Evolutionary conservation across 2,797 vertebrate species (phyloP), one percentile per base, ranked within the genome.

Genomic region (Acropternis orthonyx): DNA sequence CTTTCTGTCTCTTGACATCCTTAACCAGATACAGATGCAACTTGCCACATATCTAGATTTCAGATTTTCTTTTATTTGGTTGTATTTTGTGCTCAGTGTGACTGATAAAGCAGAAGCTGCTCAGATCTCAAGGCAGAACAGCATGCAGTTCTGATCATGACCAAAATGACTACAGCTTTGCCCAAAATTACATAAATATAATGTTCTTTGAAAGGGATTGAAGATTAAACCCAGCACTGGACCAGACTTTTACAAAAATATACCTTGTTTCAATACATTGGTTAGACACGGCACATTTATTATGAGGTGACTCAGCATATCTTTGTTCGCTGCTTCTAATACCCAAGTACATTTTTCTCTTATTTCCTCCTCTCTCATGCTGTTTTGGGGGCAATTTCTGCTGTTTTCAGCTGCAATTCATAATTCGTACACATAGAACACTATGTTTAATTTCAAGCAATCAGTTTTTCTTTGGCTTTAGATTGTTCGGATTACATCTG

Each of bases 401-500:
- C 68, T 92, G 32, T 76, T 87, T 84, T 52, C 73, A 68, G 21
- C 34, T 74, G 66, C 61, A 73, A 23, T 80, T 88, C 36, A 15
- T 78, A 73, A 65, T 41, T 93, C 8, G 2, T 43, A 12, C 41
- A n/a, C 27, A 72, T 21, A 58, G 22, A 88, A 28, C 32, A 52
- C 51, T 79, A 27, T 32, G 17, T 89, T 81, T 94, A 85, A 90
- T 90, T 92, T 88, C 59, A 56, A 72, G 48, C 15, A 8, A 92
- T 89, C 62, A 54, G 55, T 66, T 93, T 92, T 94, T 34, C 74
- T 96, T 91, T 75, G 86, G 68, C 51, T 93, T 91, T 49, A 61
- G 46, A 75, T 49, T 82, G 51, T 71, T 95, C 46, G 78, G 65
- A 95, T 96, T 94, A 96, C 94, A 92, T 94, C 68, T 94, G 88